A percentile compares a stretch with the other conserved stretches of the same genome.
Evolutionary conservation across 1,140 invertebrate genomes (phyloP).

Genomic region (Zaprionus capensis): DNA sequence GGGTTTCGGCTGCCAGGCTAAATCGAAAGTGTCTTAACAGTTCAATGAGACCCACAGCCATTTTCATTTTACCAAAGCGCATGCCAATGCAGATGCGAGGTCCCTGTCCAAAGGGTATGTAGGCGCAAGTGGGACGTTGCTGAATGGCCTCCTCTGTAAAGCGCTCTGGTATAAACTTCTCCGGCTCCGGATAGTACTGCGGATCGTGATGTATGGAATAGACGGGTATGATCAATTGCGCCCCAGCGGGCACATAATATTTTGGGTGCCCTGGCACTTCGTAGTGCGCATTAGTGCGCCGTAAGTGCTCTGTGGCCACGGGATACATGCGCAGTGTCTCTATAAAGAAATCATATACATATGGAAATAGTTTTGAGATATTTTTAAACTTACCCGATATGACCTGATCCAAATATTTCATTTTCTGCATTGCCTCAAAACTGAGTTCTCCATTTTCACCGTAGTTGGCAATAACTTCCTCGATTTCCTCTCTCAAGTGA

Average conservation of each 20-base stretch:
- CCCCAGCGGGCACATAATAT: conserved; percentile 69
- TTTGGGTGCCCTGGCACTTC: conserved; percentile 85
- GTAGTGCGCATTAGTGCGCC: conserved; percentile 86
- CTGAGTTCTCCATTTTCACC: conserved; percentile 67
- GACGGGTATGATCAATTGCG: conserved; percentile 51
- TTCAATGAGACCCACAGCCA: conserved; percentile 50
- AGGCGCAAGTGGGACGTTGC: conserved; percentile 86
- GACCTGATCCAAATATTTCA: conserved; percentile 87
- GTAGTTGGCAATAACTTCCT: conserved; percentile 76
- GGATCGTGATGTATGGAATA: conserved; percentile 86
- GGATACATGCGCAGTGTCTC: conserved; percentile 89
- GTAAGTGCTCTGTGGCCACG: conserved; percentile 86
- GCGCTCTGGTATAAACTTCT: conserved; percentile 86
- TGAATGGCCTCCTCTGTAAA: conserved; percentile 85
- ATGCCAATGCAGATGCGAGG: conserved; percentile 87
- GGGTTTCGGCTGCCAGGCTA: conserved; percentile 21
- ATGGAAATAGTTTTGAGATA: neutral
- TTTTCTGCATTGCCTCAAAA: conserved; percentile 85
- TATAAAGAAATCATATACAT: neutral
- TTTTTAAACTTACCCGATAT: conserved; percentile 38
- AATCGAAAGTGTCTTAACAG: conserved; percentile 77
- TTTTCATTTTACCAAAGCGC: conserved; percentile 69
- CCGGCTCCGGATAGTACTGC: conserved; percentile 86
- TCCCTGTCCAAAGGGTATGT: conserved; percentile 90
- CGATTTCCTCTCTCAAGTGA: conserved; percentile 86